Percentiles rank a stretch among this genome's conserved stretches.
phyloP scores from a whole-genome alignment of 2,113 vertebrate genomes.

The Ibidorhyncha struthersii region DNA sequence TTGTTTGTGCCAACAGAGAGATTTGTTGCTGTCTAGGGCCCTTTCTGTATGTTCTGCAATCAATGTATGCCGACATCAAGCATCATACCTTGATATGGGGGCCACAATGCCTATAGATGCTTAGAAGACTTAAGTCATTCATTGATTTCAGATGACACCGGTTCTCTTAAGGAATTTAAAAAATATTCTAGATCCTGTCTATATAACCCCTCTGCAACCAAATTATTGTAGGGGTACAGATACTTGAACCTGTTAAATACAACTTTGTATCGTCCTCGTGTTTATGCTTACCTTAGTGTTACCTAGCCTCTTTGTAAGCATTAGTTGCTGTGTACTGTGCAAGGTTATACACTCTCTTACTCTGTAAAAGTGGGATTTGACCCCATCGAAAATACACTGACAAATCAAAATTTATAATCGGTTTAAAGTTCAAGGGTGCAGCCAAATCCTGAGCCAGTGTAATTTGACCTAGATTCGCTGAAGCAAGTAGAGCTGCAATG shows the following conservation, averaged over 20 bases:
- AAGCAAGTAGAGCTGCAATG: neutral
- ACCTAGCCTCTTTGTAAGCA: neutral
- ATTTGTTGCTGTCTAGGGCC: neutral
- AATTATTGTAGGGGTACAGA: neutral
- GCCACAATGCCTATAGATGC: neutral
- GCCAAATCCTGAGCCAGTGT: slow-evolving; percentile 54
- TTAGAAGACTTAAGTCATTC: neutral
- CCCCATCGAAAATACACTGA: slow-evolving; percentile 37
- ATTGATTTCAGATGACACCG: neutral
- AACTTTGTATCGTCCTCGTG: fast-evolving
- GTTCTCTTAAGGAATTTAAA: neutral
- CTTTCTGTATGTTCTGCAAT: neutral
- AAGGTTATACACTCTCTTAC: neutral
- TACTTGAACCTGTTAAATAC: neutral
- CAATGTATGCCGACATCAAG: neutral
- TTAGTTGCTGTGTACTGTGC: neutral
- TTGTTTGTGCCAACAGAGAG: neutral
- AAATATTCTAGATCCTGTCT: neutral
- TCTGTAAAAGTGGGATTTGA: slow-evolving; percentile 14
- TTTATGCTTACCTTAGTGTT: neutral
- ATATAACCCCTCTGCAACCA: neutral
- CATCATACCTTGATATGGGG: neutral
- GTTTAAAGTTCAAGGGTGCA: slow-evolving; percentile 61
- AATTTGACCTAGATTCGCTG: slow-evolving; percentile 54
- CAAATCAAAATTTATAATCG: slow-evolving; percentile 58